Conservation (phyloP, 2,797 vertebrate genomes). For the Tadarida brasiliensis region DNA sequence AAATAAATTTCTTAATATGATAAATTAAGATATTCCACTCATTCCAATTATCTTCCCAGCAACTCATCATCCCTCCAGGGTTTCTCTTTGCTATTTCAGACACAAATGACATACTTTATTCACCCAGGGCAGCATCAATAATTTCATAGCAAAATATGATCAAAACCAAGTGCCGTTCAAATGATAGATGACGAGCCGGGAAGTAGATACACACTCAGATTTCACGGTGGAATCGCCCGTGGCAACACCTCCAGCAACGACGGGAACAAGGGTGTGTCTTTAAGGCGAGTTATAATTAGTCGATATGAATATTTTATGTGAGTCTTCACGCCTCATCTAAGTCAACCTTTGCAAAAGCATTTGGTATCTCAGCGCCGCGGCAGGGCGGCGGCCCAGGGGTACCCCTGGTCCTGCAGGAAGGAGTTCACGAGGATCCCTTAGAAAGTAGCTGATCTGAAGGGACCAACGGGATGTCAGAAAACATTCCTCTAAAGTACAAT, state of each 20-base stretch:
- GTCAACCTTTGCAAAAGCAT: background rate
- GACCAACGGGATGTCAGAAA: background rate
- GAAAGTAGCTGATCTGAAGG: background rate
- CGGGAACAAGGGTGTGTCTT: background rate
- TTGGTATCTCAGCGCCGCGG: background rate
- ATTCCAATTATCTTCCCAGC: conserved; percentile 54
- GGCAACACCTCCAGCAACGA: background rate
- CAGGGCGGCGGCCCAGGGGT: background rate
- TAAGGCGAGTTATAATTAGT: background rate
- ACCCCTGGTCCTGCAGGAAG: background rate
- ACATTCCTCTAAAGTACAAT: background rate
- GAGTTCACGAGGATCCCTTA: background rate
- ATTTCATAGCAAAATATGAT: conserved; percentile 71
- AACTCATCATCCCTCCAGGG: conserved; percentile 61
- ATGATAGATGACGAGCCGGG: conserved; percentile 59
- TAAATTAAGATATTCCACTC: conserved; percentile 59
- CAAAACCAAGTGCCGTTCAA: conserved; percentile 51
- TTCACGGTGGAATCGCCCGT: background rate
- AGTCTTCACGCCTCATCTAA: background rate
- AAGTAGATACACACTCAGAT: conserved; percentile 37
- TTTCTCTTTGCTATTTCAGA: conserved; percentile 67
- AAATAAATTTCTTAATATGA: conserved; percentile 47
- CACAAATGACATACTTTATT: conserved; percentile 74
- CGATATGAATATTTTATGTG: background rate
- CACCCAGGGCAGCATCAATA: conserved; percentile 61